phyloP scores from a whole-genome alignment of 2,888 invertebrate genomes.

The Athrips mouffetella region DNA sequence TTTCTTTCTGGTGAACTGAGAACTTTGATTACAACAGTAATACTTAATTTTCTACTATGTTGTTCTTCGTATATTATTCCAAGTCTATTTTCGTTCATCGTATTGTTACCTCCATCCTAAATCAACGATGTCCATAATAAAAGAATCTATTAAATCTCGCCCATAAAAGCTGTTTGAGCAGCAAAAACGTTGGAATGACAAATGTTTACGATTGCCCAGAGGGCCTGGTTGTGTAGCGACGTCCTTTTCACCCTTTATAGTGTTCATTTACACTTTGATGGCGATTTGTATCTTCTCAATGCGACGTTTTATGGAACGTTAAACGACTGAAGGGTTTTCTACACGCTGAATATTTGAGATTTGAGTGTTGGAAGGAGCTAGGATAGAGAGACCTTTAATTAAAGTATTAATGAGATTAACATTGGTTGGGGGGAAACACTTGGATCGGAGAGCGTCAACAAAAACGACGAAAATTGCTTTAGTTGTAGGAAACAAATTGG shows the following conservation, averaged over 20 bases:
- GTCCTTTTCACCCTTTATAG: slow-evolving; percentile 32
- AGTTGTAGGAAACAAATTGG: neutral
- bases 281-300: slow-evolving; percentile 25
- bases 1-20: too few relatives aligned
- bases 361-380: neutral
- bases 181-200: slow-evolving; percentile 25
- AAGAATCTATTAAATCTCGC: neutral
- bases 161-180: slow-evolving; percentile 4
- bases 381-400: neutral
- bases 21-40: too few relatives aligned
- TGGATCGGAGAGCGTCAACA: neutral
- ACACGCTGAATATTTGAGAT: neutral
- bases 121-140: neutral
- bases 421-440: neutral
- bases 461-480: neutral
- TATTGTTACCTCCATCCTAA: neutral
- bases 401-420: neutral
- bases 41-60: too few relatives aligned
- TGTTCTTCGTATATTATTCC: too few relatives aligned
- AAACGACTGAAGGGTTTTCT: slow-evolving; percentile 12
- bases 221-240: slow-evolving; percentile 27
- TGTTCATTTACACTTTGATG: slow-evolving; percentile 35
- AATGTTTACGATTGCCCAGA: slow-evolving; percentile 29
- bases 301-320: slow-evolving; percentile 17
- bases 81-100: too few relatives aligned